Evolutionary conservation across 2,797 vertebrate species (phyloP), one percentile per base, ranked within the genome.

Genomic region (Anguilla marmorata): DNA sequence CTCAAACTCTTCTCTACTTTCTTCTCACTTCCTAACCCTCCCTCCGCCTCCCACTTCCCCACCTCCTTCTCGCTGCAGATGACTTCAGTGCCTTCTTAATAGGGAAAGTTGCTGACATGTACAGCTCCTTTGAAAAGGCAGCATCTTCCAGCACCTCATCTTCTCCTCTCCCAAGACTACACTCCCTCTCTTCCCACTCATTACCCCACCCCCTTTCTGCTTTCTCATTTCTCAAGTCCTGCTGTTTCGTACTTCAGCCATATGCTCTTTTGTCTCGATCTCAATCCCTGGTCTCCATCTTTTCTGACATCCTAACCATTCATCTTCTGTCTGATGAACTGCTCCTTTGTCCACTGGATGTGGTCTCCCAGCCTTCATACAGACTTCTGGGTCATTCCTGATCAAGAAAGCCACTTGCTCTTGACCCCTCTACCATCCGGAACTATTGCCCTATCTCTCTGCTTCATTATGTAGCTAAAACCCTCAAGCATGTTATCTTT

Each of bases 361-460:
- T 66, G 21, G n/a, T 66, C 63, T 56, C 54, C 2, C 52, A 9
- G 52, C 52, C 54, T 66, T 66, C 21, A 66, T 5, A 66, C 63
- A n/a, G 63, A 6, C 63, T 27, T n/a, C n/a, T 66, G 24, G 27
- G 63, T 27, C 24, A 27, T n/a, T 7, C 6, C n/a, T 27, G 21
- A 24, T 66, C 5, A 27, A 66, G 63, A 66, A 66, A 16, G 24
- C 4, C 63, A 24, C 63, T 41, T 41, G 37, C 37, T 66, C 63
- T 66, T 66, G 63, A 66, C 24, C 63, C 63, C 9, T 66, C 63
- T 27, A 24, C 21, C n/a, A 66, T 27, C 63, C 63, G n/a, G 4
- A 66, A 66, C 63, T 66, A 66, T 24, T 66, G 63, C 24, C 63
- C 63, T n/a, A 9, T 66, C 24, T 86, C 86, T 48, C 63, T 74